Base-by-base conservation (phyloP, 2,888 invertebrate species). In the Xanthostigma xanthostigma region DNA sequence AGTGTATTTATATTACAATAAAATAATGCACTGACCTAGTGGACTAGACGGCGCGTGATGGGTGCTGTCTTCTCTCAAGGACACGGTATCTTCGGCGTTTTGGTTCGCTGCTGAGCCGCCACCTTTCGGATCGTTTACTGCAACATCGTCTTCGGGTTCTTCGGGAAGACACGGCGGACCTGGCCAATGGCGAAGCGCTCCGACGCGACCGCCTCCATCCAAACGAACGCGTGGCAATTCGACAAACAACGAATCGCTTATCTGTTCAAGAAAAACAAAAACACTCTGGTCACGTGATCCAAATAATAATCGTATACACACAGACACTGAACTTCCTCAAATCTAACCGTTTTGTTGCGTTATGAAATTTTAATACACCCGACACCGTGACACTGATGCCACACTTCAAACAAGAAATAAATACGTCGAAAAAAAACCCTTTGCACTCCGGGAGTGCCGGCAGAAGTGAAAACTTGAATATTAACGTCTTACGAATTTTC, bases 101-200 rank as follows among this genome's bases (percentile, higher is more conserved):
- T 59, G 62, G 12, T 53, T 55, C 9, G 51, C 56, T 10, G 76
- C 77, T 50, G 74, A 70, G 51, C 75, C 72, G 49, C 74, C 75
- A 6, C 27, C 27, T 27, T 27, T 27, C 27, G 27, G 27, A 6
- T 27, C 27, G 27, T 41, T 41, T 6, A 14, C 9, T 41, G 10
- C 12, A 14, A n/a, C 13, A 3, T 46, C 46, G 51, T 75, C 77
- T 36, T 76, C 72, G 56, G 79, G 79, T 63, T 81, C 81, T 59
- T 80, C 80, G 45, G 80, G 76, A 53, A 80, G 74, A 27, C 79
- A 78, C 1, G 81, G 80, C 36, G 76, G 76, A 9, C 78, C 78
- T 34, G 76, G 75, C 65, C 79, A 71, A 57, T 75, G 74, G 39
- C 77, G 68, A 33, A 75, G 66, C 51, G 76, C 67, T 49, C 76